These are phyloP conservation scores for Thaumetopoea pityocampa DNA, from an alignment of 1,140 invertebrate species.

Conservation along the genomic window DNA sequence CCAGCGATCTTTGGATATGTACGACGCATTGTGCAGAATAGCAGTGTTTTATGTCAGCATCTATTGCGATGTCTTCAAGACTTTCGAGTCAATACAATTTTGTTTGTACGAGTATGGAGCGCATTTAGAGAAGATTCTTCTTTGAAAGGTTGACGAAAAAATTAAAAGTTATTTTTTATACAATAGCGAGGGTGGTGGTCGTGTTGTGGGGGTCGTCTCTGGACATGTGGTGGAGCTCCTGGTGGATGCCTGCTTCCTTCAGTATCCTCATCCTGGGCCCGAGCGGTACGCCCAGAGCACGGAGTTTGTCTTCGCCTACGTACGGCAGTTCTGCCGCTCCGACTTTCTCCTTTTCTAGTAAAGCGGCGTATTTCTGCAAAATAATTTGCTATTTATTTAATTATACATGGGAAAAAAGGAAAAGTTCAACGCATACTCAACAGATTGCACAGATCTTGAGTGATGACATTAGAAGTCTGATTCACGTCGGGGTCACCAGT, in stretches of 20 bases:
- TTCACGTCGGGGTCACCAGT: too few relatives aligned
- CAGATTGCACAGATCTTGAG: too few relatives aligned
- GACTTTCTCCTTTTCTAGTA: slow-evolving; percentile 92
- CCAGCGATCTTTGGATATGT: slow-evolving; percentile 57
- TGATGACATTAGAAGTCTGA: too few relatives aligned
- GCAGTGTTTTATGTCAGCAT: too few relatives aligned
- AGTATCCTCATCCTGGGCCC: slow-evolving; percentile 92
- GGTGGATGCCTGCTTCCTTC: slow-evolving; percentile 87
- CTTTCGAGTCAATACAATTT: too few relatives aligned
- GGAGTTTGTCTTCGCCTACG: slow-evolving; percentile 90
- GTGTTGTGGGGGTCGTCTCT: slow-evolving; percentile 54
- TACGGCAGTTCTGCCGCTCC: slow-evolving; percentile 95
- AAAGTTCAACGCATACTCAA: too few relatives aligned
- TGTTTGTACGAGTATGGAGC: too few relatives aligned
- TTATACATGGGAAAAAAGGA: too few relatives aligned
- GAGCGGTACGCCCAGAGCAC: slow-evolving; percentile 92
- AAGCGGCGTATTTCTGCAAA: slow-evolving; percentile 90
- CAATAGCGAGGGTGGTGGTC: slow-evolving; percentile 61
- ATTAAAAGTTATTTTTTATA: slow-evolving; percentile 33
- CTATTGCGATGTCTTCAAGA: too few relatives aligned
- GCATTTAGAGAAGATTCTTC: too few relatives aligned
- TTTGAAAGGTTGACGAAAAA: too few relatives aligned
- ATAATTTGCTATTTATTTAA: slow-evolving; percentile 25
- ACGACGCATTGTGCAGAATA: too few relatives aligned
- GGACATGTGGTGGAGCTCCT: slow-evolving; percentile 46